Percentiles rank a stretch among this genome's conserved stretches.
Conservation (phyloP, 2,888 invertebrate genomes). For the Hedychridium roseum region DNA sequence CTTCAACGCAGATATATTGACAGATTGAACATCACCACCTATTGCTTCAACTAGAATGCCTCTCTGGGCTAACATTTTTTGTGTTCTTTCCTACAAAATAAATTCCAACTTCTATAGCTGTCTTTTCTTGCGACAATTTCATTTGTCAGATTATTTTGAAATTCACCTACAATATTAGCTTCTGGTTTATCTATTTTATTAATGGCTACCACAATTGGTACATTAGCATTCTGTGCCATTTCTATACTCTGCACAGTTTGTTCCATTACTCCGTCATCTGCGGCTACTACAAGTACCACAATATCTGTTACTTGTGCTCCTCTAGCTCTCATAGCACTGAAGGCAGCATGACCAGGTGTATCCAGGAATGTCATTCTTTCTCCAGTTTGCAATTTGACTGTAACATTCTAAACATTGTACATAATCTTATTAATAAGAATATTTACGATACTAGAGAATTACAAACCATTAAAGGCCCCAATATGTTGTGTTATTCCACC, state of each 20-base stretch:
- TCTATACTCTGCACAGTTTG: slow-evolving; percentile 93
- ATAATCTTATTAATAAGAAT: not conserved
- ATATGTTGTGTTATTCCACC: slow-evolving; percentile 99
- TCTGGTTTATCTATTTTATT: slow-evolving; percentile 97
- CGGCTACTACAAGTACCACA: slow-evolving; percentile 95
- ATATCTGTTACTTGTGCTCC: slow-evolving; percentile 96
- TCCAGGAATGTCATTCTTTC: slow-evolving; percentile 92
- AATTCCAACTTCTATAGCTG: not conserved
- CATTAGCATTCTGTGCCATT: slow-evolving; percentile 82
- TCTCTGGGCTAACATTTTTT: slow-evolving; percentile 77
- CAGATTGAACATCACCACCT: slow-evolving; percentile 92
- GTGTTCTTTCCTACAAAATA: slow-evolving; percentile 72
- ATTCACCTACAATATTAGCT: slow-evolving; percentile 82
- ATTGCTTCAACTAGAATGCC: slow-evolving; percentile 85
- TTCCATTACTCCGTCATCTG: slow-evolving; percentile 98
- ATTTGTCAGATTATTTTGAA: not conserved
- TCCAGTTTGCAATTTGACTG: slow-evolving; percentile 74
- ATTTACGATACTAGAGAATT: slow-evolving; percentile 21
- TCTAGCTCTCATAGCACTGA: slow-evolving; percentile 89
- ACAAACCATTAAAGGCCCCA: slow-evolving; percentile 88
- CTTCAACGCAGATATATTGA: slow-evolving; percentile 91
- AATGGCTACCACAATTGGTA: slow-evolving; percentile 95
- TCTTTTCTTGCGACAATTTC: no score
- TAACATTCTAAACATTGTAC: not conserved
- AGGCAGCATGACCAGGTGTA: slow-evolving; percentile 99